phyloP scores from a whole-genome alignment of 1,140 invertebrate genomes.

The Caenorhabditis remanei region DNA sequence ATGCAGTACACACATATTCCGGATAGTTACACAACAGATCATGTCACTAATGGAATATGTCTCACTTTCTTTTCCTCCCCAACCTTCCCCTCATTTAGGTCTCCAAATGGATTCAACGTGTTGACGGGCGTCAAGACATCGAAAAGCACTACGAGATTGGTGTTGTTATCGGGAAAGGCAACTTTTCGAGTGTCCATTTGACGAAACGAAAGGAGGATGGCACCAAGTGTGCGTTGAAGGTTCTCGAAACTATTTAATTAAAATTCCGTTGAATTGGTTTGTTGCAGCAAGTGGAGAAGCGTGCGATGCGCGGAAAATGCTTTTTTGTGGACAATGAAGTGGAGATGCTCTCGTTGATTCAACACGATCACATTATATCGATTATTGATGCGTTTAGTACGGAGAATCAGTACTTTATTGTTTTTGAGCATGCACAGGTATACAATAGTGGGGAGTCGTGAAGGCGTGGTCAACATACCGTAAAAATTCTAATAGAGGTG shows the following conservation, averaged over 20 bases:
- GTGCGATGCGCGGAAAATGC: slow-evolving; percentile 62
- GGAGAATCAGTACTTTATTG: slow-evolving; percentile 55
- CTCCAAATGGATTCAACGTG: slow-evolving; percentile 62
- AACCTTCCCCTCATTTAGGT: slow-evolving; percentile 26
- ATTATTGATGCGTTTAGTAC: slow-evolving; percentile 62
- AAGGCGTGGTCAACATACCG: not conserved
- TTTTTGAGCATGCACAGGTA: slow-evolving; percentile 64
- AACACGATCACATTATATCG: slow-evolving; percentile 57
- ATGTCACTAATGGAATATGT: slow-evolving; percentile 47
- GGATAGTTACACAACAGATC: slow-evolving; percentile 40
- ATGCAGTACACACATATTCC: not conserved
- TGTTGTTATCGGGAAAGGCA: slow-evolving; percentile 60
- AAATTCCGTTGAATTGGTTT: not conserved
- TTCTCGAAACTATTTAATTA: slow-evolving; percentile 16
- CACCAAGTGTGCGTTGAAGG: slow-evolving; percentile 64
- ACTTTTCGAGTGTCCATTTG: slow-evolving; percentile 61
- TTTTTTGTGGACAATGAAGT: slow-evolving; percentile 67
- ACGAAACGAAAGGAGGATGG: slow-evolving; percentile 54
- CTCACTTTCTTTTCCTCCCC: slow-evolving; percentile 40
- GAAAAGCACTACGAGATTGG: slow-evolving; percentile 64
- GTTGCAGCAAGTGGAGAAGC: slow-evolving; percentile 65
- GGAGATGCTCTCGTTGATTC: slow-evolving; percentile 53
- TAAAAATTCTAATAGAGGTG: too few relatives aligned
- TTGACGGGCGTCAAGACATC: slow-evolving; percentile 48
- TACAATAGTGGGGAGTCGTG: not conserved